These are phyloP conservation scores for Ophion obscuratus DNA, from an alignment of 2,888 invertebrate genomes.

Conservation along the genomic window DNA sequence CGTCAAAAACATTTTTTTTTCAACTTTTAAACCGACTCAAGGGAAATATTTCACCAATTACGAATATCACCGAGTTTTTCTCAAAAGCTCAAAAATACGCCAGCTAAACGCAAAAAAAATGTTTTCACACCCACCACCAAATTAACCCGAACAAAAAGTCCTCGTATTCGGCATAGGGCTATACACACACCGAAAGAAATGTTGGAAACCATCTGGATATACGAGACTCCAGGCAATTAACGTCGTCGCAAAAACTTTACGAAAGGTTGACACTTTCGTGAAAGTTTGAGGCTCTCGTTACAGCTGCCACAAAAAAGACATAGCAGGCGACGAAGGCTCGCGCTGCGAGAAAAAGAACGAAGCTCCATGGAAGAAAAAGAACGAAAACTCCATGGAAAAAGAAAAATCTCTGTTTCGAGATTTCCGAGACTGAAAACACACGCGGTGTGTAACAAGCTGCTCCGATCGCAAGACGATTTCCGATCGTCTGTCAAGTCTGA, in stretches of 20 bases:
- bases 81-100: neutral
- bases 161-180: neutral
- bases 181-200: neutral
- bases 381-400: no score
- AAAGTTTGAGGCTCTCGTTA: neutral
- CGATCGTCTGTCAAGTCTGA: conserved; percentile 54
- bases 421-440: neutral
- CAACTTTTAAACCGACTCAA: neutral
- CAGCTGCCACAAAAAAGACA: neutral
- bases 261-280: neutral
- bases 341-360: neutral
- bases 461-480: conserved; percentile 34
- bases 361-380: no score
- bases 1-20: neutral
- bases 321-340: neutral
- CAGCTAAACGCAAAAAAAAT: neutral
- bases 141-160: neutral
- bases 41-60: neutral
- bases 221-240: neutral
- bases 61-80: neutral
- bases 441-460: neutral
- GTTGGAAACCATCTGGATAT: neutral
- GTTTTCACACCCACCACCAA: neutral
- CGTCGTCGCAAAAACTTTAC: neutral
- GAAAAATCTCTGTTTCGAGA: conserved; percentile 2